Evolutionary conservation across 2,797 vertebrate species (phyloP).

Genomic region (Premnoplex brunnescens): DNA sequence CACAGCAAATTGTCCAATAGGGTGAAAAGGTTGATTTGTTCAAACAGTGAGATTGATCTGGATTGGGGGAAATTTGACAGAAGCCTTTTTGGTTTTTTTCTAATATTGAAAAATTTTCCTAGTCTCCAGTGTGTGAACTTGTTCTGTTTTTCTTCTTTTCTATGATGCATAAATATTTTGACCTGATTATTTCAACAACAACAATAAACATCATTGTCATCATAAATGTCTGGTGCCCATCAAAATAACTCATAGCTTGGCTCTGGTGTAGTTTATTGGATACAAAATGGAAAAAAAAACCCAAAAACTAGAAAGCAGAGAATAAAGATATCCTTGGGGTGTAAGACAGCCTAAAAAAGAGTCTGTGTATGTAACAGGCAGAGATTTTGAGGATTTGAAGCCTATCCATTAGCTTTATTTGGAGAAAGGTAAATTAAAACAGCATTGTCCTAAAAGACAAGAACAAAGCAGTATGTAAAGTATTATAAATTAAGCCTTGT

Average conservation of each 20-base stretch:
- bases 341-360: not conserved
- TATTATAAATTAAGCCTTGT: not conserved
- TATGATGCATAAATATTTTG: not conserved
- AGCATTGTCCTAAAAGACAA: not conserved
- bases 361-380: not conserved
- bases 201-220: not conserved
- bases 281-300: not conserved
- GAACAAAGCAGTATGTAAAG: not conserved
- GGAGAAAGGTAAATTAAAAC: not conserved
- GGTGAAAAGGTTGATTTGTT: not conserved
- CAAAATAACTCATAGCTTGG: not conserved
- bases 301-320: not conserved
- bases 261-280: not conserved
- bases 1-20: not conserved
- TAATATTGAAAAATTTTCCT: not conserved
- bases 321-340: not conserved
- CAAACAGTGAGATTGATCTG: not conserved
- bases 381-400: not conserved
- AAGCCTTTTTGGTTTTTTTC: not conserved
- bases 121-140: not conserved
- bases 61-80: not conserved
- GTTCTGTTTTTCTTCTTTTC: not conserved
- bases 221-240: not conserved
- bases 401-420: not conserved
- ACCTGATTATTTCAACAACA: not conserved